These are phyloP conservation scores for Nanorana parkeri DNA, from an alignment of 2,113 vertebrate genomes.

Conservation along the genomic window DNA sequence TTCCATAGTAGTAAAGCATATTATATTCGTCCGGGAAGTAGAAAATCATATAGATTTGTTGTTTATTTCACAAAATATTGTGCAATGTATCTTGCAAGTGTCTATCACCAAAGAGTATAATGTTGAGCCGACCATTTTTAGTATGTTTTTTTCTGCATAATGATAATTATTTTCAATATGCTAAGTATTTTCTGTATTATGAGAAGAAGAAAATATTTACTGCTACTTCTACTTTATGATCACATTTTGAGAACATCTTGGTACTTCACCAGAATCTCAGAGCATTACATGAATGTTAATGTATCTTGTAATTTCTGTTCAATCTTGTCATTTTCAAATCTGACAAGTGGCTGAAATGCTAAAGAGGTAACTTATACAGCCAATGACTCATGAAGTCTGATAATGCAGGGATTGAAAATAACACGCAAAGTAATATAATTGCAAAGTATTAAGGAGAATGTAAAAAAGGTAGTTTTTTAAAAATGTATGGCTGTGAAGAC, in stretches of 20 bases:
- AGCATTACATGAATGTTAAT: slow-evolving; percentile 38
- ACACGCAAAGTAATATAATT: slow-evolving; percentile 12
- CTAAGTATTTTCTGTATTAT: slow-evolving; percentile 33
- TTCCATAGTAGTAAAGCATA: too few species aligned
- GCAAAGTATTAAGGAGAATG: neutral
- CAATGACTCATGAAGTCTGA: slow-evolving; percentile 12
- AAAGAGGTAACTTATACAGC: slow-evolving; percentile 22
- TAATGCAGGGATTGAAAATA: neutral
- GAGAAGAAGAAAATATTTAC: slow-evolving; percentile 42
- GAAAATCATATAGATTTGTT: too few species aligned
- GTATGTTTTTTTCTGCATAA: neutral
- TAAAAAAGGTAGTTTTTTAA: neutral
- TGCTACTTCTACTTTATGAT: slow-evolving; percentile 33
- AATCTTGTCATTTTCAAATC: slow-evolving; percentile 34
- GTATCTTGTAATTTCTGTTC: slow-evolving; percentile 35
- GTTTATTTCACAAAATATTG: too few species aligned
- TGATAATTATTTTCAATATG: slow-evolving; percentile 34
- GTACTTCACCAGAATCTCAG: slow-evolving; percentile 34
- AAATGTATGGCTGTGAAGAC: too few species aligned
- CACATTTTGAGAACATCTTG: slow-evolving; percentile 36
- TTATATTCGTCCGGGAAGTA: too few species aligned
- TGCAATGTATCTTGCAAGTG: too few species aligned
- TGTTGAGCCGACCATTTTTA: too few species aligned
- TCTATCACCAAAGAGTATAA: too few species aligned
- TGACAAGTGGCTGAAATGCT: slow-evolving; percentile 31